These are phyloP conservation scores for Astyanax mexicanus DNA, from an alignment of 2,797 vertebrate genomes.

Conservation along the genomic window DNA sequence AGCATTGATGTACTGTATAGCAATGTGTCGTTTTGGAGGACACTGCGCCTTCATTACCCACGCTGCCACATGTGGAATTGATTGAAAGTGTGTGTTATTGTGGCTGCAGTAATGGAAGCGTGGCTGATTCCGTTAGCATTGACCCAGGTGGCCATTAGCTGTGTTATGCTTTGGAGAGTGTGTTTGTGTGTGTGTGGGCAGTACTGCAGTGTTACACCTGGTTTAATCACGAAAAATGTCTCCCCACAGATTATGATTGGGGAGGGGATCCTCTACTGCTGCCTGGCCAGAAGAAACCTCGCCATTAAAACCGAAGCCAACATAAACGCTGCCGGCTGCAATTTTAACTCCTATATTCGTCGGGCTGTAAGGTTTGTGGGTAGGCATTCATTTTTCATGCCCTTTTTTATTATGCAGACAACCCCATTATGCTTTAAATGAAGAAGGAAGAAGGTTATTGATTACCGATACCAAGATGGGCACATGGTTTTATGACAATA, in stretches of 20 bases:
- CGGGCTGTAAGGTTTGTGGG: constrained; percentile 95
- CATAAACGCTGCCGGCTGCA: constrained; percentile 97
- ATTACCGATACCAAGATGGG: background rate
- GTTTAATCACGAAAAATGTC: constrained; percentile 35
- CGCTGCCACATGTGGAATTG: constrained; percentile 9
- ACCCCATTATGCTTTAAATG: background rate
- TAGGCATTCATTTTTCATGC: constrained; percentile 65
- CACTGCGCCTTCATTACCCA: background rate
- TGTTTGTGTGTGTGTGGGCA: too few species aligned
- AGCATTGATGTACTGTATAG: background rate
- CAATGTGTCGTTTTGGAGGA: background rate
- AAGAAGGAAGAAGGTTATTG: background rate
- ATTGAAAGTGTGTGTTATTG: constrained; percentile 11
- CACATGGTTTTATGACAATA: too few species aligned
- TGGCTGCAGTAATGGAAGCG: constrained; percentile 29
- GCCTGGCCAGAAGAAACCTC: constrained; percentile 86
- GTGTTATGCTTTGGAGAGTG: background rate
- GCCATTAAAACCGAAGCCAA: constrained; percentile 87
- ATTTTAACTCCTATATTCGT: constrained; percentile 98
- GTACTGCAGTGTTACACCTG: background rate
- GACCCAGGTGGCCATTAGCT: constrained; percentile 18
- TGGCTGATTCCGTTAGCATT: constrained; percentile 21
- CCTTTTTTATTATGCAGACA: background rate
- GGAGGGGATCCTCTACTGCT: constrained; percentile 96
- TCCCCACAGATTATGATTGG: constrained; percentile 93